phyloP scores from a whole-genome alignment of 2,113 vertebrate genomes.

The Strix uralensis region DNA sequence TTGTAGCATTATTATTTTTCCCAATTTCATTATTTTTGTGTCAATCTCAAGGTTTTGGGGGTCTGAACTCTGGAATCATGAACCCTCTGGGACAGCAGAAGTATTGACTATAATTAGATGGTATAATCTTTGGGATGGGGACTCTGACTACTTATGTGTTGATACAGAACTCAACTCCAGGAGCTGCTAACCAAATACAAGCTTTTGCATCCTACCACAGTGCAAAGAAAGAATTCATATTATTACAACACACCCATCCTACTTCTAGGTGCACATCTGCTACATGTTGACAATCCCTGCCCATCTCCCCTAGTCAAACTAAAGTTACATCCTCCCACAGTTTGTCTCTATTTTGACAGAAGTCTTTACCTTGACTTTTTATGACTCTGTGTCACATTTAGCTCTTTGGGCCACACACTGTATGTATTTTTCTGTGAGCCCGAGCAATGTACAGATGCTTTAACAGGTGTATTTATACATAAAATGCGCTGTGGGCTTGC shows the following conservation, averaged over 20 bases:
- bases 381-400: neutral
- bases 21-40: constrained; percentile 31
- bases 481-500: neutral
- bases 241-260: neutral
- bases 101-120: constrained; percentile 38
- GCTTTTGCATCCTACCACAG: neutral
- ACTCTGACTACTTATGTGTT: neutral
- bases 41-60: constrained; percentile 21
- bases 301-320: neutral
- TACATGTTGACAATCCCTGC: neutral
- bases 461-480: neutral
- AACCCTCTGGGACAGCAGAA: neutral
- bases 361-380: neutral
- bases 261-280: neutral
- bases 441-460: neutral
- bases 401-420: neutral
- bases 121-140: neutral
- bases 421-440: neutral
- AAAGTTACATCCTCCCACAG: neutral
- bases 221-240: neutral
- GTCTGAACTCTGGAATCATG: neutral
- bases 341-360: neutral
- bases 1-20: neutral
- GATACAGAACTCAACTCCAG: neutral
- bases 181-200: neutral